Evolutionary conservation across 2,113 vertebrate species (phyloP).

Genomic region (Tautogolabrus adspersus): DNA sequence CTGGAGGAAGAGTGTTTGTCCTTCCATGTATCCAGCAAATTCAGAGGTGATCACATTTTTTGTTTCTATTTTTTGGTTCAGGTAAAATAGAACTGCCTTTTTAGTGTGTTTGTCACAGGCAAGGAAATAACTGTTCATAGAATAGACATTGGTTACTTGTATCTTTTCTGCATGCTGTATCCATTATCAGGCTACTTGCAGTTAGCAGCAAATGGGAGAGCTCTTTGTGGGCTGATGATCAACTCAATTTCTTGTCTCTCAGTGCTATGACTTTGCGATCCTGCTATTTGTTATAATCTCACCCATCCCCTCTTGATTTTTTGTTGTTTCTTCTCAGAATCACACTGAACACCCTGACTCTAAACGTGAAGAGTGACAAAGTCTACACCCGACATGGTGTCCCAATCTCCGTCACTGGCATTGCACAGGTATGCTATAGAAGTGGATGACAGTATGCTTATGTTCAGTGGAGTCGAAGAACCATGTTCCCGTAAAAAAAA

Average conservation of each 20-base stretch:
- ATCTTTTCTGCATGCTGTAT: not conserved
- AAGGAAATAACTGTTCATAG: not conserved
- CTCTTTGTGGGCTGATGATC: not conserved
- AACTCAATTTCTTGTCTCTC: not conserved
- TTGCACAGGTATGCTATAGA: slow-evolving; percentile 87
- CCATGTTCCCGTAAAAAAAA: not conserved
- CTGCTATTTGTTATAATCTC: slow-evolving; percentile 25
- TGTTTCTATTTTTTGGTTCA: slow-evolving; percentile 49
- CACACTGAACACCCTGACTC: slow-evolving; percentile 92
- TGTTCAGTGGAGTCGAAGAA: not conserved
- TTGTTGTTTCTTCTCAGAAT: slow-evolving; percentile 81
- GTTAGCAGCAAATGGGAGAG: not conserved
- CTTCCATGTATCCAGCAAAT: slow-evolving; percentile 91
- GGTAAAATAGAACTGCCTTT: too few species aligned
- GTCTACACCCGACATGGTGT: slow-evolving; percentile 96
- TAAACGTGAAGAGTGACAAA: slow-evolving; percentile 96
- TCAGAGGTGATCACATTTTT: slow-evolving; percentile 84
- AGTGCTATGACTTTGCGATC: slow-evolving; percentile 50
- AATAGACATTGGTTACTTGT: too few species aligned
- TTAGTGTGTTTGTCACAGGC: too few species aligned
- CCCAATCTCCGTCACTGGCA: slow-evolving; percentile 95
- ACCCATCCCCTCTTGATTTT: not conserved
- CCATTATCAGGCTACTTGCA: not conserved
- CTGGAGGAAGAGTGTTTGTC: slow-evolving; percentile 93
- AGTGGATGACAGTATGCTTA: not conserved